Percentiles rank a stretch among this genome's conserved stretches.
These are phyloP conservation scores for Pollimyrus isidori DNA, from an alignment of 2,113 vertebrate species.

Conservation along the genomic window DNA sequence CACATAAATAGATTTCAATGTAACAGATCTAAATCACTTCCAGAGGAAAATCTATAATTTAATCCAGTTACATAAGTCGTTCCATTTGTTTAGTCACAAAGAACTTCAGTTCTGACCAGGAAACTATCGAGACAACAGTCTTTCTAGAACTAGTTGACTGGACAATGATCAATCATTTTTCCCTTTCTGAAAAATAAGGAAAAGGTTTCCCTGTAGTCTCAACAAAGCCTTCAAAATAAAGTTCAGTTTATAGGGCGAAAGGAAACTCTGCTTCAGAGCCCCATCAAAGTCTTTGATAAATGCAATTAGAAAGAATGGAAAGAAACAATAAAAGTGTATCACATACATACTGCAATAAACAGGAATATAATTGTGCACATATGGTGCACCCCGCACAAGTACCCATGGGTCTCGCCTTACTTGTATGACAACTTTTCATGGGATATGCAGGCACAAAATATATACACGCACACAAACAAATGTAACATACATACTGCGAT, in stretches of 20 bases:
- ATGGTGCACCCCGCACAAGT: conserved; percentile 1
- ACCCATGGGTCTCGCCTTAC: not conserved
- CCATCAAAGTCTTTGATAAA: conserved; percentile 27
- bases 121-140: conserved; percentile 51
- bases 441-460: not conserved
- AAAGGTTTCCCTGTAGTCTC: conserved; percentile 41
- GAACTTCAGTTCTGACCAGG: conserved; percentile 48
- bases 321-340: conserved; percentile 24
- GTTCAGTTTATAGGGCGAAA: conserved; percentile 20
- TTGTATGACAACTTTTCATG: not conserved
- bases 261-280: conserved; percentile 15
- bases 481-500: not conserved
- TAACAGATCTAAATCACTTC: conserved; percentile 43
- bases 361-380: conserved; percentile 22
- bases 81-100: conserved; percentile 53
- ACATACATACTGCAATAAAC: conserved; percentile 26
- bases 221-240: conserved; percentile 46
- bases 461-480: not conserved
- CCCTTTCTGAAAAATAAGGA: conserved; percentile 42
- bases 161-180: conserved; percentile 50
- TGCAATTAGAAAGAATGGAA: conserved; percentile 20
- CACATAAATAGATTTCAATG: conserved; percentile 21
- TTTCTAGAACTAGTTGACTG: conserved; percentile 45
- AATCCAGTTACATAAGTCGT: conserved; percentile 53
- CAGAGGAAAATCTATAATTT: conserved; percentile 49